Evolutionary conservation across 2,797 vertebrate genomes (phyloP), one percentile per base, ranked within the genome.

Genomic region (Ctenopoma kingsleyae): DNA sequence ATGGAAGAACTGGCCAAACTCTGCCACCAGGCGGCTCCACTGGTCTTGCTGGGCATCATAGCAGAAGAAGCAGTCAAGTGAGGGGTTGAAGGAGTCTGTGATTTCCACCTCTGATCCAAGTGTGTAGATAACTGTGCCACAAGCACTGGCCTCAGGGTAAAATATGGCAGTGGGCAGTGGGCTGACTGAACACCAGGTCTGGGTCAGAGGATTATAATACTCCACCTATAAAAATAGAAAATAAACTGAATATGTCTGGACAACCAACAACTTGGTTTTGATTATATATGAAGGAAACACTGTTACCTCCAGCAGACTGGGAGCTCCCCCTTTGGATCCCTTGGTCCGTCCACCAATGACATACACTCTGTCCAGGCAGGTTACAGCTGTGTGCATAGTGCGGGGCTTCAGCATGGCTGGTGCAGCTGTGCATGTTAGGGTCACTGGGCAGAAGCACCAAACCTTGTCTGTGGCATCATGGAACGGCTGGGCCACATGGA

Each of bases 1-100:
- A 7, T 99, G 97, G 84, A 99, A 99, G 88, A 97, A 98, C 49
- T 97, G 97, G 30, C 98, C 96, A 53, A 99, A 99, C 85, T 99
- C 97, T 54, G 96, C 96, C 69, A 98, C 95, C 50, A 99, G 92
- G 80, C 96, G 96, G 81, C 95, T 96, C 98, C 98, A 99, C 87
- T 99, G 97, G 93, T 99, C 95, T 17, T 93, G 88, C 40, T 88
- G 72, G 12, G 95, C 92, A 0, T 98, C 93, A n/a, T 98, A 99
- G 76, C 93, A 89, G 83, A 97, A 97, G 89, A 99, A 99, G 79
- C 97, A 97, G 92, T 99, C 96, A 66, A 99, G 94, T 8, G 96
- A 98, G 12, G 98, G 98, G 83, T 98, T 99, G 82, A 99, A 99
- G 40, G 95, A 95, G 79, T 98, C 96, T 22, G 96, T 95, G 66